Base-by-base conservation (phyloP, 2,113 vertebrate species). In the Suricata suricatta region DNA sequence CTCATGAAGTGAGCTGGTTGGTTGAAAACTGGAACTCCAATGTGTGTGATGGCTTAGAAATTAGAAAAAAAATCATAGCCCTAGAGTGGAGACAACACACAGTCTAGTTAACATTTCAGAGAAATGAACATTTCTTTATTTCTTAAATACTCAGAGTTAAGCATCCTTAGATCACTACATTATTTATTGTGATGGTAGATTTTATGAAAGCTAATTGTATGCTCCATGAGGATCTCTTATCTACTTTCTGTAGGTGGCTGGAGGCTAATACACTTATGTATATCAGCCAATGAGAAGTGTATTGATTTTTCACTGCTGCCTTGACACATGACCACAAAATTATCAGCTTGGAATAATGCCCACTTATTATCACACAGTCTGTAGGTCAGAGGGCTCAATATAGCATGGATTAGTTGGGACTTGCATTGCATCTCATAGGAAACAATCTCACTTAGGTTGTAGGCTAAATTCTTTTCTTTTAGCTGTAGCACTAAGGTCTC, bases 141-240 rank as follows among this genome's bases (percentile, higher is more conserved):
- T 93, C 47, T 83, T 88, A 96, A 52, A 31, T 74, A 64, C 69
- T 92, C 63, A 68, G n/a, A 92, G 25, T 47, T 10, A 93, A 80
- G 15, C 41, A 38, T 6, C 17, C 33, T 71, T 41, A 71, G 27
- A 31, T 9, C 14, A 64, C 5, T 50, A 66, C 14, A n/a, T 35
- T 11, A 38, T 54, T 85, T 64, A 72, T 25, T 88, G 31, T 60
- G 15, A 60, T 41, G n/a, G 35, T 77, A 8, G 50, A 69, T 74
- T 91, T 93, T 44, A 93, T 89, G 60, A 90, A 90, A 92, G 13
- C 41, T n/a, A 35, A 3, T 87, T 93, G 25, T 81, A 47, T 90
- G 96, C 57, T 71, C 29, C 8, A 9, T 41, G 7, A 21, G 38
- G 2, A 5, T 52, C 80, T n/a, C 27, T 57, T 95, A 47, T 60